Base-by-base conservation (phyloP, 1,140 invertebrate genomes). In the Drosophila parabipectinata region DNA sequence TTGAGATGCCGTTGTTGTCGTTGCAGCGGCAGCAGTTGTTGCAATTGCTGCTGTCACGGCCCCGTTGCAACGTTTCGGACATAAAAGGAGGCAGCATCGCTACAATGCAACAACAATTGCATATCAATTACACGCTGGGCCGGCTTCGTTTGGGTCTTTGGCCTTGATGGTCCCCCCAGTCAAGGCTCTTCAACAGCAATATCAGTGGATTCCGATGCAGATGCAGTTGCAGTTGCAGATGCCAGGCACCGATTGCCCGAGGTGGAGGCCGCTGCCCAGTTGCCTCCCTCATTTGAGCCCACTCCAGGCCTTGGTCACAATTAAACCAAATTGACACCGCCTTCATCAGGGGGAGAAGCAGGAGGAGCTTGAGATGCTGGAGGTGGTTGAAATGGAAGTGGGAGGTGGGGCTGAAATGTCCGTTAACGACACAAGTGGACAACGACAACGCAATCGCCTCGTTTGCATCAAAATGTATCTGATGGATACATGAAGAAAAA, bases 1-100 rank as follows among this genome's bases (percentile, higher is more conserved):
- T 91, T 91, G 90, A 91, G 80, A 88, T 87, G 83, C 82, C 78
- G 81, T 83, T 78, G 71, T 34, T 58, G 63, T 44, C 51, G 51
- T 28, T 51, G 59, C 18, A 37, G 32, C 47, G 45, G 48, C 53
- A 34, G 68, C 48, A 24, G 26, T 59, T 44, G 59, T 26, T 60
- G 78, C 54, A 47, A 53, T 59, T 73, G 68, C 26, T 9, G 47
- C 39, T 76, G 72, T 44, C 54, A 60, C 57, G 60, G 58, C 37
- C 69, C 58, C 53, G 72, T 75, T 76, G 64, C 64, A 67, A 10
- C 21, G 59, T 37, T 44, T 47, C 48, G 39, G 32, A 68, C 64
- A 68, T 32, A 41, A 55, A 56, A 68, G 37, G 32, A 69, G 21
- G 48, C 37, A 26, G 48, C 24, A 39, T 56, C 56, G 66, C 28